phyloP scores from a whole-genome alignment of 2,797 vertebrate species.

The Sternotherus odoratus region DNA sequence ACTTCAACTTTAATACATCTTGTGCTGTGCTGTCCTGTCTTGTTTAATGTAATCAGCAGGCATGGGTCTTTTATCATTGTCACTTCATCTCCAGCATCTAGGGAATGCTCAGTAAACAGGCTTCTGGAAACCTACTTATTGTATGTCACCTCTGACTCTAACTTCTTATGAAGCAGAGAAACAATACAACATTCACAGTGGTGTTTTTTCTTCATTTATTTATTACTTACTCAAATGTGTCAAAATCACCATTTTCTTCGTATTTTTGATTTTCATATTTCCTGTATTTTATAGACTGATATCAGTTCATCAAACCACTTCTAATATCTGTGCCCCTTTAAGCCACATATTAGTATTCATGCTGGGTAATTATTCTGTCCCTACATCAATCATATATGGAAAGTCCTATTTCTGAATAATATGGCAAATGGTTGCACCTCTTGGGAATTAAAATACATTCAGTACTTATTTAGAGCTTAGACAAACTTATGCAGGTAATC shows the following conservation, averaged over 20 bases:
- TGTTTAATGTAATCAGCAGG: constrained; percentile 72
- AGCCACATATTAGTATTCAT: constrained; percentile 1
- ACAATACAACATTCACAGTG: background rate
- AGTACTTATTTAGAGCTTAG: background rate
- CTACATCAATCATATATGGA: background rate
- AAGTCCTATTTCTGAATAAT: background rate
- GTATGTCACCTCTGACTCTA: constrained; percentile 68
- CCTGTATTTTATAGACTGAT: background rate
- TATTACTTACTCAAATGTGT: constrained; percentile 15
- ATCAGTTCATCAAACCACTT: background rate
- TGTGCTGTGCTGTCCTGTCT: constrained; percentile 72
- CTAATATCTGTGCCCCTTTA: background rate
- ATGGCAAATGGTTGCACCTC: background rate
- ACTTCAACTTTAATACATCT: constrained; percentile 75
- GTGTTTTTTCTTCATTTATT: constrained; percentile 5
- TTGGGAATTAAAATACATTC: background rate
- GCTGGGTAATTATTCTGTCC: background rate
- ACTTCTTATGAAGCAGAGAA: constrained; percentile 22
- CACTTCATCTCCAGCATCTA: constrained; percentile 55
- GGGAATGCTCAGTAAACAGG: constrained; percentile 45
- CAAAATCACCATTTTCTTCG: constrained; percentile 19
- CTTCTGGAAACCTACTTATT: constrained; percentile 61
- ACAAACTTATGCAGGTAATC: background rate
- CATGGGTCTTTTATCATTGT: constrained; percentile 74
- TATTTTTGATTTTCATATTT: background rate